A percentile compares a stretch with the other conserved stretches of the same genome.
phyloP scores from a whole-genome alignment of 2,888 invertebrate genomes.

The Nemapogon koenigi region DNA sequence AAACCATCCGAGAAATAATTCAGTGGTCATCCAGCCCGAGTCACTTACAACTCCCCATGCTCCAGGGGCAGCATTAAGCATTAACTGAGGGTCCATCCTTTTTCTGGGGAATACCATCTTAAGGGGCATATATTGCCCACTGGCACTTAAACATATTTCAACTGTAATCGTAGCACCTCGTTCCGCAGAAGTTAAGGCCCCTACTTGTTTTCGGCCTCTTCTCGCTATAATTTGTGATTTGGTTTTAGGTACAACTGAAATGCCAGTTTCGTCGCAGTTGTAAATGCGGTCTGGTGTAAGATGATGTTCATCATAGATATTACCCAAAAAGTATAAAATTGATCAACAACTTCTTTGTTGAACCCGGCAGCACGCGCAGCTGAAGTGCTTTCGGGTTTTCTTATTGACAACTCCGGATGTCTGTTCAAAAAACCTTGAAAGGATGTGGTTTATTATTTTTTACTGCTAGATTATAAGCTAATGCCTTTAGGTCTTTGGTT shows the following conservation, averaged over 20 bases:
- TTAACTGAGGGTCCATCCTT: background rate
- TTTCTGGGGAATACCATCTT: background rate
- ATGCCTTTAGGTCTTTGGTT: too few species aligned
- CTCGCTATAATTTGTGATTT: conserved; percentile 22
- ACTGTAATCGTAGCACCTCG: conserved; percentile 20
- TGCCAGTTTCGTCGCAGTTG: conserved; percentile 24
- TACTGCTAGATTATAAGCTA: too few species aligned
- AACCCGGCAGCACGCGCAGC: conserved; percentile 26
- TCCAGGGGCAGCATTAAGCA: background rate
- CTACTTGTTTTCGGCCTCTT: conserved; percentile 21
- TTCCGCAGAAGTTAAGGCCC: conserved; percentile 23
- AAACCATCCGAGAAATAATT: background rate
- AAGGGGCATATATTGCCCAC: background rate
- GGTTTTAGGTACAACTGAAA: conserved; percentile 22
- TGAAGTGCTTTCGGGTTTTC: conserved; percentile 20
- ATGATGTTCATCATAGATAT: conserved; percentile 20
- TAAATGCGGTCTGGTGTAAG: conserved; percentile 18
- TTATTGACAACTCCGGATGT: conserved; percentile 18
- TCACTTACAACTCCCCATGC: background rate
- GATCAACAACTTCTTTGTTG: conserved; percentile 21
- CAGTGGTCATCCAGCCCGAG: background rate
- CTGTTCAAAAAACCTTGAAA: conserved; percentile 2
- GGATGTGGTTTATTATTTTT: too few species aligned
- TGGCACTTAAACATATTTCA: conserved; percentile 23
- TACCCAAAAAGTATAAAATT: conserved; percentile 16